Evolutionary conservation across 2,797 vertebrate genomes (phyloP), one percentile per base, ranked within the genome.

Genomic region (Thamnophis elegans): DNA sequence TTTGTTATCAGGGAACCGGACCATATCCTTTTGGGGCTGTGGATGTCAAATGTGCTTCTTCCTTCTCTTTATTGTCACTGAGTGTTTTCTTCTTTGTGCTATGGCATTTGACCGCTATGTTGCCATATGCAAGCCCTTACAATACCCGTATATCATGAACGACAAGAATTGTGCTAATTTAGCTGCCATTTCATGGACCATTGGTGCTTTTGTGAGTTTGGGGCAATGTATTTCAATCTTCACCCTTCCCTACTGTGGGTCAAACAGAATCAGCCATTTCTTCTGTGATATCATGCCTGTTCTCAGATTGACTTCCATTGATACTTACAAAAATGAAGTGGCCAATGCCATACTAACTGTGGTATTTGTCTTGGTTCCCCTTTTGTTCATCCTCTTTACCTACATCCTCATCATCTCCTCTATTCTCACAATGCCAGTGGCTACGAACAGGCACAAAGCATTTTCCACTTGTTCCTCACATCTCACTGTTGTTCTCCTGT

Each of bases 381-480:
- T 98, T 85, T 87, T 96, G 51, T 95, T 98, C 73, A 98, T 98
- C 28, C 54, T 98, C 36, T 93, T 95, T 32, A 98, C 98, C 1
- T 98, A 98, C 1, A 25, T 94, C 26, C 91, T 65, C 62, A 65
- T 65, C 12, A n/a, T 65, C 62, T 65, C 62, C 12, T 2, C 62
- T 65, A n/a, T 65, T 65, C 28, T 65, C 62, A 65, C 26, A 14
- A 65, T 97, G 96, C 91, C 87, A 32, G 95, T 94, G 1, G 62
- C 62, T 62, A 65, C 0, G 0, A 65, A 5, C 12, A n/a, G 62
- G 62, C 62, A n/a, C 62, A 65, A 65, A 65, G 62, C 28, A 14
- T 96, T 97, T 10, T 94, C 96, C 10, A 98, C 97, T 2, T 98
- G 94, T 16, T 95, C 94, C 28, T 96, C 94, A 0, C 95, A 95